phyloP scores from a whole-genome alignment of 1,140 invertebrate genomes.

The Coenobita brevimanus region DNA sequence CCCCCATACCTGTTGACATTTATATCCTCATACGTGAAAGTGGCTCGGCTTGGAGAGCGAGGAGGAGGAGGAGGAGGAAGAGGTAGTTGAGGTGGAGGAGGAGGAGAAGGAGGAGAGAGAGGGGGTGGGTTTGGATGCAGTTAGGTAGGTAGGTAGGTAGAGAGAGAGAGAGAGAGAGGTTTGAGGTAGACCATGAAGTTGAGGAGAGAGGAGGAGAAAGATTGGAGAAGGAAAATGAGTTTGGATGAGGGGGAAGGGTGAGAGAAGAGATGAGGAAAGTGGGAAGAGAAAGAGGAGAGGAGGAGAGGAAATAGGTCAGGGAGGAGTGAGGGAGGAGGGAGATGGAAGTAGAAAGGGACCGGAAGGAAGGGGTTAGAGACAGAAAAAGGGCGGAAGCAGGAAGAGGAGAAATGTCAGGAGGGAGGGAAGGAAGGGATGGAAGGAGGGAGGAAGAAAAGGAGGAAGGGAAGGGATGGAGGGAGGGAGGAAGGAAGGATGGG shows the following conservation, averaged over 20 bases:
- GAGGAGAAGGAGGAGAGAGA: too few species aligned
- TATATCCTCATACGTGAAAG: constrained; percentile 48
- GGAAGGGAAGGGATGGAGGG: not conserved
- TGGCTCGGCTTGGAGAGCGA: constrained; percentile 4
- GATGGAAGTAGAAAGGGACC: not conserved
- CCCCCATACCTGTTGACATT: constrained; percentile 51
- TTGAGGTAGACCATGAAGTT: not conserved
- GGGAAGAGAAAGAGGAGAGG: not conserved
- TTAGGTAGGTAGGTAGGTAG: not conserved
- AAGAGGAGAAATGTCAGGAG: not conserved
- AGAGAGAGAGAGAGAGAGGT: not conserved
- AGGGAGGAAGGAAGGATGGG: not conserved
- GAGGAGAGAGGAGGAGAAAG: too few species aligned
- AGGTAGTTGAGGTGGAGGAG: not conserved
- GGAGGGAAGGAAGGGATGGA: not conserved
- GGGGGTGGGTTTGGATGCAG: too few species aligned
- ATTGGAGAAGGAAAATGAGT: too few species aligned
- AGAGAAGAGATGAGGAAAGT: too few species aligned
- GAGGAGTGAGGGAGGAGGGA: not conserved
- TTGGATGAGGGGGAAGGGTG: too few species aligned
- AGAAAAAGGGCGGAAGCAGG: not conserved
- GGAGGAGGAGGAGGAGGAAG: not conserved
- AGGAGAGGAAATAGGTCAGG: not conserved
- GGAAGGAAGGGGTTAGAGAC: not conserved
- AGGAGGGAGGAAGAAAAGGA: not conserved